phyloP scores from a whole-genome alignment of 2,797 vertebrate species.

The Mormyrus hasselquistii region DNA sequence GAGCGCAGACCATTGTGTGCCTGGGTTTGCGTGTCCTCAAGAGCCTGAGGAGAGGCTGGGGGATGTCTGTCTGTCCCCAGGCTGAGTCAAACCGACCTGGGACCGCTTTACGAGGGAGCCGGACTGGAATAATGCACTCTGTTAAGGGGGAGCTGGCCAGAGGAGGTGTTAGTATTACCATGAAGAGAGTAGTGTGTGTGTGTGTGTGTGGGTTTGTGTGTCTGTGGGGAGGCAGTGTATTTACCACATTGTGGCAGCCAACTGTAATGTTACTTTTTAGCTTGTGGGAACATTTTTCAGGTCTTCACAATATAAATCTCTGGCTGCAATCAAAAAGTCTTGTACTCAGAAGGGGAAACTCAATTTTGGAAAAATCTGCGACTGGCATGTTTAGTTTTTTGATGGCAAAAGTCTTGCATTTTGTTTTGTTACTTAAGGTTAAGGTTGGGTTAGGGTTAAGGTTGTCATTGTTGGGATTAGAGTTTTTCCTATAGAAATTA shows the following conservation, averaged over 20 bases:
- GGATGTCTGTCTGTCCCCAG: constrained; percentile 58
- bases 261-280: not conserved
- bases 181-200: constrained; percentile 49
- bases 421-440: not conserved
- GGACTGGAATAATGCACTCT: constrained; percentile 55
- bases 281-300: not conserved
- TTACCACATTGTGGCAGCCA: not conserved
- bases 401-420: not conserved
- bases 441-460: not conserved
- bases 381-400: not conserved
- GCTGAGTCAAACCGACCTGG: not conserved
- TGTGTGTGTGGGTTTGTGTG: constrained; percentile 21
- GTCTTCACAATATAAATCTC: not conserved
- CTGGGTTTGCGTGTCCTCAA: constrained; percentile 52
- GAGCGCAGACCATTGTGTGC: constrained; percentile 38
- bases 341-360: too few species aligned
- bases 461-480: not conserved
- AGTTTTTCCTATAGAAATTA: not conserved
- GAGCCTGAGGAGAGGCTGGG: constrained; percentile 51
- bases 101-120: not conserved
- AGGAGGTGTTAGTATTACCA: constrained; percentile 48
- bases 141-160: constrained; percentile 51
- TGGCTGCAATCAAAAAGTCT: too few species aligned
- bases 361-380: not conserved
- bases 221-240: not conserved